These are phyloP conservation scores for Poecilus cupreus DNA, from an alignment of 2,888 invertebrate genomes.

Conservation along the genomic window DNA sequence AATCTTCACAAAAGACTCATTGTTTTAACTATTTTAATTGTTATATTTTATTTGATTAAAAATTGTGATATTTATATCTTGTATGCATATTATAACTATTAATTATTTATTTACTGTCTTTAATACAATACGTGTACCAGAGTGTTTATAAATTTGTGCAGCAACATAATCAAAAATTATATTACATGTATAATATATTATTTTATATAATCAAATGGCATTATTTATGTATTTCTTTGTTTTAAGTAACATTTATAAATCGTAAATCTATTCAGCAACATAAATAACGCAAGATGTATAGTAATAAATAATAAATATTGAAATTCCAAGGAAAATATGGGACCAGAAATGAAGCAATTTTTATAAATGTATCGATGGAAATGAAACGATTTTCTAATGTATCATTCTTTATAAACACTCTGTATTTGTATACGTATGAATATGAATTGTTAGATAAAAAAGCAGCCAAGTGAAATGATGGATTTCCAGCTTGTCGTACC, in stretches of 20 bases:
- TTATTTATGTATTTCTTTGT: background rate
- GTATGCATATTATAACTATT: slow-evolving; percentile 13
- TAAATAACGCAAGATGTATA: no score
- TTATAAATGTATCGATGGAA: background rate
- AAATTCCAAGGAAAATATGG: background rate
- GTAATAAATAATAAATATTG: no score
- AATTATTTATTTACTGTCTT: slow-evolving; percentile 33
- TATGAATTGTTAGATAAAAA: no score
- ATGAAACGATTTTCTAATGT: background rate
- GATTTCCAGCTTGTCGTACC: background rate
- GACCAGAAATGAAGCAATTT: background rate
- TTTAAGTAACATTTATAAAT: background rate
- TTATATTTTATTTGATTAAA: slow-evolving; percentile 17
- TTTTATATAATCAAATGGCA: background rate
- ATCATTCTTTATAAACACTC: background rate
- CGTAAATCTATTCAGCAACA: no score
- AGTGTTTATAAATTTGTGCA: slow-evolving; percentile 36
- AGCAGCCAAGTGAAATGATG: no score
- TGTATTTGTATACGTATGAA: background rate
- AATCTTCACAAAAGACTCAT: background rate
- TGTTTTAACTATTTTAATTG: slow-evolving; percentile 1
- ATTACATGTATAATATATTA: background rate
- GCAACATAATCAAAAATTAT: slow-evolving; percentile 3
- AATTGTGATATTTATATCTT: slow-evolving; percentile 37
- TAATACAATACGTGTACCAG: slow-evolving; percentile 39